Conservation (phyloP, 2,888 invertebrate genomes). For the Drosophila pseudotakahashii region DNA sequence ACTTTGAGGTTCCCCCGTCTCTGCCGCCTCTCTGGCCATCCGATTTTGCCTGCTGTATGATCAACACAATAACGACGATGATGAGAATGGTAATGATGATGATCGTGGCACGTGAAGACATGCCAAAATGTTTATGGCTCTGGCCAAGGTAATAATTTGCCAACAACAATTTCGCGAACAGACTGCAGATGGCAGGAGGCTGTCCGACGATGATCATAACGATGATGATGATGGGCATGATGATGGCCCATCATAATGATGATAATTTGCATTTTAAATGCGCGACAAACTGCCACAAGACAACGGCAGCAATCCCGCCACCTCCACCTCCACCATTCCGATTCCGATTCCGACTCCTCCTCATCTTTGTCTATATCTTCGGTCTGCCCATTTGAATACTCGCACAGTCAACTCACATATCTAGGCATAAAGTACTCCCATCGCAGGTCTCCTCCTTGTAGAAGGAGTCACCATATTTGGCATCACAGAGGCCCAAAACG, state of each 20-base stretch:
- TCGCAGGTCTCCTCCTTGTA: constrained; percentile 20
- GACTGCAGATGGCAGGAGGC: constrained; percentile 26
- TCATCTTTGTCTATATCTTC: not conserved
- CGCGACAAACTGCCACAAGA: constrained; percentile 63
- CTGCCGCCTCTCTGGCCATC: not conserved
- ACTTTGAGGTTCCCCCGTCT: constrained; percentile 48
- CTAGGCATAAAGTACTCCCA: constrained; percentile 70
- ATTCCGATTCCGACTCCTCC: not conserved
- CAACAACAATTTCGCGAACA: constrained; percentile 63
- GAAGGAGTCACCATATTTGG: constrained; percentile 73
- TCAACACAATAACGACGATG: constrained; percentile 31
- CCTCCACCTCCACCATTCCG: not conserved
- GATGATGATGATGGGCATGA: constrained; percentile 68
- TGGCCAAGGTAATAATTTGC: constrained; percentile 77
- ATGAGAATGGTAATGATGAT: constrained; percentile 45
- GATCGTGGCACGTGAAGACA: constrained; percentile 73
- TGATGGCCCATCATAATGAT: constrained; percentile 76
- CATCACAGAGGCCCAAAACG: constrained; percentile 26
- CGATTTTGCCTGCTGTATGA: constrained; percentile 2
- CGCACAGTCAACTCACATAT: constrained; percentile 41
- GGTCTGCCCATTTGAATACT: constrained; percentile 66
- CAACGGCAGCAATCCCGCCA: constrained; percentile 6
- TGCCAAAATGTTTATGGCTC: constrained; percentile 72
- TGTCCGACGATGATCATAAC: constrained; percentile 38
- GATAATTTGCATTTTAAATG: constrained; percentile 81